Evolutionary conservation across 2,888 invertebrate genomes (phyloP).

Genomic region (Diadegma fenestrale): DNA sequence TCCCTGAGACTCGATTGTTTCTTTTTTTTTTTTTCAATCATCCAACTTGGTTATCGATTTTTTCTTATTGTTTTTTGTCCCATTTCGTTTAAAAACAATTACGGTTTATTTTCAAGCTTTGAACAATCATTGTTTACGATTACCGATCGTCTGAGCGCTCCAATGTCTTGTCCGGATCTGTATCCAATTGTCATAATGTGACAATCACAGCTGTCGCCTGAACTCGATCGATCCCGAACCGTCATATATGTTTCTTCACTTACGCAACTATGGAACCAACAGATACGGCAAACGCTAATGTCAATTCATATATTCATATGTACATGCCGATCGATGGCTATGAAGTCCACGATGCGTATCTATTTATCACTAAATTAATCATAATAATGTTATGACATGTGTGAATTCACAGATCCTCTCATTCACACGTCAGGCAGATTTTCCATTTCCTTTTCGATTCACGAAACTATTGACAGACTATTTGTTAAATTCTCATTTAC

Average conservation of each 20-base stretch:
- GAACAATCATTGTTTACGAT: neutral
- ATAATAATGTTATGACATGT: constrained; percentile 7
- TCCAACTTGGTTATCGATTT: neutral
- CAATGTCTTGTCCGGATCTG: constrained; percentile 36
- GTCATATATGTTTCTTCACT: constrained; percentile 30
- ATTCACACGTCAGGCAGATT: neutral
- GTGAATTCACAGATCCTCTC: neutral
- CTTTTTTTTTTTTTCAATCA: neutral
- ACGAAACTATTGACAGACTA: neutral
- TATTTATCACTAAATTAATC: constrained; percentile 5
- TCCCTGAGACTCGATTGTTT: neutral
- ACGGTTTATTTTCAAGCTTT: neutral
- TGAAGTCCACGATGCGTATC: neutral
- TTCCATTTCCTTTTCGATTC: neutral
- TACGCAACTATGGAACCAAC: constrained; percentile 27
- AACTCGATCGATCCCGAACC: constrained; percentile 38
- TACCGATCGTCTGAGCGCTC: constrained; percentile 14
- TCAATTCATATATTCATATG: constrained; percentile 27
- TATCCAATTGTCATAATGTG: constrained; percentile 42
- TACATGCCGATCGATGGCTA: neutral
- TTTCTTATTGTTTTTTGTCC: neutral
- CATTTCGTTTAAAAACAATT: neutral
- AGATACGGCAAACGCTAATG: constrained; percentile 14
- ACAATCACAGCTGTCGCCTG: constrained; percentile 51
- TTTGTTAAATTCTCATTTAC: neutral